Conservation (phyloP, 2,113 vertebrate species). For the Caranx melampygus region DNA sequence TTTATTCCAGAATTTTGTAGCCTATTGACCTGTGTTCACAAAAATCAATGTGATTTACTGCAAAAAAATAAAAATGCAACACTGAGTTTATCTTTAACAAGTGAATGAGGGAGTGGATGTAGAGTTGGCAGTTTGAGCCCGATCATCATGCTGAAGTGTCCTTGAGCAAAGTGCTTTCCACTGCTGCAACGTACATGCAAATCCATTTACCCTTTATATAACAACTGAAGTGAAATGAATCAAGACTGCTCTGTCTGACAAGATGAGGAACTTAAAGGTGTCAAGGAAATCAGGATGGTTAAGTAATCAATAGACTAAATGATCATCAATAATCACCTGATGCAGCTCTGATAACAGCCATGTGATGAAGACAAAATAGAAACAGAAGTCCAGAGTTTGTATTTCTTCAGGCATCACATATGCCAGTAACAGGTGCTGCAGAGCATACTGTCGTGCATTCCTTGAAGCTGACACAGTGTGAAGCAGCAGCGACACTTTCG, state of each 20-base stretch:
- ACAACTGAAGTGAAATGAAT: not conserved
- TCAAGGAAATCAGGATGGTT: not conserved
- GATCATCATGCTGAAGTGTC: too few relatives aligned
- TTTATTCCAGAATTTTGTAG: too few relatives aligned
- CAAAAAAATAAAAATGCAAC: too few relatives aligned
- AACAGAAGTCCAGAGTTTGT: slow-evolving; percentile 16
- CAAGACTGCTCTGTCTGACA: not conserved
- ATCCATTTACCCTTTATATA: not conserved
- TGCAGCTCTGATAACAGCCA: not conserved
- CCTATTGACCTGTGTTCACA: too few relatives aligned
- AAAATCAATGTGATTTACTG: not conserved
- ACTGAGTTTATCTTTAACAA: too few relatives aligned
- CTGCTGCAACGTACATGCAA: not conserved
- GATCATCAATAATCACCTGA: slow-evolving; percentile 1
- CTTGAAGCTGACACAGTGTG: slow-evolving; percentile 26
- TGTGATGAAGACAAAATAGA: slow-evolving; percentile 18
- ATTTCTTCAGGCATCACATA: slow-evolving; percentile 18
- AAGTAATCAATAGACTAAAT: not conserved
- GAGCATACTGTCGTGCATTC: slow-evolving; percentile 6
- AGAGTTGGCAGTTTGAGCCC: too few relatives aligned
- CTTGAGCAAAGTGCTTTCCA: too few relatives aligned
- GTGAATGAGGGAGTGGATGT: too few relatives aligned
- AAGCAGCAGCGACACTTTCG: slow-evolving; percentile 34
- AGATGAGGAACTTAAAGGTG: not conserved
- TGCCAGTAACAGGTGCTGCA: slow-evolving; percentile 44